A percentile compares a stretch with the other conserved stretches of the same genome.
Evolutionary conservation across 2,113 vertebrate species (phyloP).

Genomic region (Illadopsis cleaveri): DNA sequence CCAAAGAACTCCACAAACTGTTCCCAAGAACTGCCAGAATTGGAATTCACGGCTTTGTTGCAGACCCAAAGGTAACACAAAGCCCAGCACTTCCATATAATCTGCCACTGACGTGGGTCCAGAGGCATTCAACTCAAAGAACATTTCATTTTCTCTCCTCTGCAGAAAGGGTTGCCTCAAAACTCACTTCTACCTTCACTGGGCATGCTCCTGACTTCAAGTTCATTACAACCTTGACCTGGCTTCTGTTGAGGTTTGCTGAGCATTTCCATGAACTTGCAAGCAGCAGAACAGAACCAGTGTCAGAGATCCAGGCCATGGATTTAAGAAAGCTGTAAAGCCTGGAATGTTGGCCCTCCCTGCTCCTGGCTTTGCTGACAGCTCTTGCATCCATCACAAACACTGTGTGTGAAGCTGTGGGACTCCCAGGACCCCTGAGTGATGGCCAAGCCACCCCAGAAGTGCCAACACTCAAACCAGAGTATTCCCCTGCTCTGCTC

Average conservation of each 20-base stretch:
- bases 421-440: neutral
- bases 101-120: neutral
- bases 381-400: neutral
- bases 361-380: neutral
- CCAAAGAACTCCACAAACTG: neutral
- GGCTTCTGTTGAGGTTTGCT: neutral
- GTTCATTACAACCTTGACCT: neutral
- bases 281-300: neutral
- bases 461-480: neutral
- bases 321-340: neutral
- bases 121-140: neutral
- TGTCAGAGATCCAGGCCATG: neutral
- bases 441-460: neutral
- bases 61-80: neutral
- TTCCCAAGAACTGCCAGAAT: neutral
- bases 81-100: neutral
- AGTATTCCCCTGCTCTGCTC: neutral
- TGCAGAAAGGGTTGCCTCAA: neutral
- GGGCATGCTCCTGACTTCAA: neutral
- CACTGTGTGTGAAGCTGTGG: neutral
- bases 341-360: neutral
- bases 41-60: neutral
- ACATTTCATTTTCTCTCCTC: neutral
- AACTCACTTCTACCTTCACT: neutral
- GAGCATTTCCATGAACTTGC: neutral